Percentiles rank a stretch among this genome's conserved stretches.
Conservation (phyloP, 2,888 invertebrate species). For the Melikaiella ostensackeni region DNA sequence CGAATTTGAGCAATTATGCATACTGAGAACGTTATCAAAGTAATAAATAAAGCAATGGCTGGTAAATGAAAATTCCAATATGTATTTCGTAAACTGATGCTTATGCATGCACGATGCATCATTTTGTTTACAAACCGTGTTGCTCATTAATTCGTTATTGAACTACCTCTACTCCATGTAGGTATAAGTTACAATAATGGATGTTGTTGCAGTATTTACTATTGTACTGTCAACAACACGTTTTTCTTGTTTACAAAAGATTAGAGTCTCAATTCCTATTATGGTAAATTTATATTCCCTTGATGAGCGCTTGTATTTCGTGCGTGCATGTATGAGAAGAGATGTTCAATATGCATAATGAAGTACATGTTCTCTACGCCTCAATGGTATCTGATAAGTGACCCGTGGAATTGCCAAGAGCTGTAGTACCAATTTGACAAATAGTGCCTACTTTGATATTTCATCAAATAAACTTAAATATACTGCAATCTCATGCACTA, state of each 20-base stretch:
- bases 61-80: slow-evolving; percentile 20
- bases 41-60: slow-evolving; percentile 10
- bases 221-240: not conserved
- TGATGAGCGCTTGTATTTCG: slow-evolving; percentile 20
- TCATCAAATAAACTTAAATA: not conserved
- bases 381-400: slow-evolving; percentile 32
- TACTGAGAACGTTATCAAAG: slow-evolving; percentile 2
- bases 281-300: slow-evolving; percentile 28
- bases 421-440: slow-evolving; percentile 7
- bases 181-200: slow-evolving; percentile 16
- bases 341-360: slow-evolving; percentile 30
- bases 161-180: not conserved
- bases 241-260: slow-evolving; percentile 2
- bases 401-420: slow-evolving; percentile 20
- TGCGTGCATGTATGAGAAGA: slow-evolving; percentile 26
- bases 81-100: slow-evolving; percentile 25
- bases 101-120: slow-evolving; percentile 6
- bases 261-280: slow-evolving; percentile 19
- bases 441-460: not conserved
- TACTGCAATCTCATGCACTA: not conserved
- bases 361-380: slow-evolving; percentile 37
- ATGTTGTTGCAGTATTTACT: not conserved
- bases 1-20: slow-evolving; percentile 12
- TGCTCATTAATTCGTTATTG: slow-evolving; percentile 26
- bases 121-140: slow-evolving; percentile 15